phyloP scores from a whole-genome alignment of 1,140 invertebrate genomes.

The Riptortus pedestris region DNA sequence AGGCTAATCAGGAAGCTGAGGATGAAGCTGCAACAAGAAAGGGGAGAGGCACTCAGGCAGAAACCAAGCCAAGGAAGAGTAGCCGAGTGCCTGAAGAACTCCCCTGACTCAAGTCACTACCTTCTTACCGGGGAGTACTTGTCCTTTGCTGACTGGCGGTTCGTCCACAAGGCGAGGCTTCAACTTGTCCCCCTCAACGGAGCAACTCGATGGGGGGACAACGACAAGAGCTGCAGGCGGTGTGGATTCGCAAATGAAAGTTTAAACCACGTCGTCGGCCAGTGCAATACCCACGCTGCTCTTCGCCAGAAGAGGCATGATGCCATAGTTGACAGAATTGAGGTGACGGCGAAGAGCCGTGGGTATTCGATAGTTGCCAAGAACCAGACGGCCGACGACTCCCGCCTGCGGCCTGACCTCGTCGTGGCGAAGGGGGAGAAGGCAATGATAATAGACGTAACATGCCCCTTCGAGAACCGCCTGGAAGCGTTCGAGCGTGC shows the following conservation, averaged over 20 bases:
- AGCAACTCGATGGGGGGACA: background rate
- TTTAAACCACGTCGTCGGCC: background rate
- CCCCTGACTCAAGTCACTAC: constrained; percentile 24
- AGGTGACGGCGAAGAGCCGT: background rate
- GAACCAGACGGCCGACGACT: constrained; percentile 24
- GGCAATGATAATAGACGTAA: constrained; percentile 35
- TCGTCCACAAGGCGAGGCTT: constrained; percentile 32
- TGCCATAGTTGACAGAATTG: background rate
- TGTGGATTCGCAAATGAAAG: constrained; percentile 15
- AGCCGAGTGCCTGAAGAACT: background rate
- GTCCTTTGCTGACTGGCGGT: constrained; percentile 33
- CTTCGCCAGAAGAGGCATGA: constrained; percentile 8
- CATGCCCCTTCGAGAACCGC: constrained; percentile 37
- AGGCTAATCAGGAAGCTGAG: background rate
- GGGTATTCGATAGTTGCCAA: constrained; percentile 7
- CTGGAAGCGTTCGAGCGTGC: constrained; percentile 27
- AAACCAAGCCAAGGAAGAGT: constrained; percentile 26
- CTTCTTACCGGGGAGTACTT: constrained; percentile 23
- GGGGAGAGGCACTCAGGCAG: background rate
- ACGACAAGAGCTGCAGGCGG: constrained; percentile 22
- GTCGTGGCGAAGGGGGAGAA: constrained; percentile 32
- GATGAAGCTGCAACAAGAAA: background rate
- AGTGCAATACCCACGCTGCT: background rate
- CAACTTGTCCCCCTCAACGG: constrained; percentile 29
- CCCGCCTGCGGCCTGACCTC: constrained; percentile 33